These are phyloP conservation scores for Microctonus aethiopoides DNA, from an alignment of 2,888 invertebrate species.

Conservation along the genomic window DNA sequence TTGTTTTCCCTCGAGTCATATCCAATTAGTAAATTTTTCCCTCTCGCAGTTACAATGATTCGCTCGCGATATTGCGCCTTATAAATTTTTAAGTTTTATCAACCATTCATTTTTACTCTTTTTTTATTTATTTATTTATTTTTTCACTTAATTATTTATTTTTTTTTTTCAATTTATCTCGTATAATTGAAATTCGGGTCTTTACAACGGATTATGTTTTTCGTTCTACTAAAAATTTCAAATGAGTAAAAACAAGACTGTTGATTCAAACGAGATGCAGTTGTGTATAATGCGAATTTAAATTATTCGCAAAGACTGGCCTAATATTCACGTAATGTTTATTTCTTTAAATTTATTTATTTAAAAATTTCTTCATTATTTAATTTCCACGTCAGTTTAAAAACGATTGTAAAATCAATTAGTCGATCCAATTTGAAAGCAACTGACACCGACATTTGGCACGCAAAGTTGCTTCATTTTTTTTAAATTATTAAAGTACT, in stretches of 20 bases:
- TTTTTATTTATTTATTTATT: constrained; percentile 9
- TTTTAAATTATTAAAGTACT: too few species aligned
- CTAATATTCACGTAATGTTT: constrained; percentile 20
- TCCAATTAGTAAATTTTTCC: constrained; percentile 8
- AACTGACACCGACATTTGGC: constrained; percentile 2
- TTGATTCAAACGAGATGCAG: constrained; percentile 12
- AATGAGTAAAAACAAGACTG: constrained; percentile 15
- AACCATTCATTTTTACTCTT: not conserved
- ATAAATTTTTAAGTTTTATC: constrained; percentile 12
- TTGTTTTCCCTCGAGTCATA: constrained; percentile 10
- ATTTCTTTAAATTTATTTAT: constrained; percentile 21
- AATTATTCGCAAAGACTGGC: constrained; percentile 27
- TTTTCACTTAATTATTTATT: not conserved
- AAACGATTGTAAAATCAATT: not conserved
- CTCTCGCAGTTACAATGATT: constrained; percentile 25
- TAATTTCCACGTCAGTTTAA: not conserved
- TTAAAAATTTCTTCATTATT: not conserved
- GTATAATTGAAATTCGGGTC: not conserved
- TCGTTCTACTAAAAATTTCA: not conserved
- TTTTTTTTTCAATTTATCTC: not conserved
- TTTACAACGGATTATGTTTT: not conserved
- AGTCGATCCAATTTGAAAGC: not conserved
- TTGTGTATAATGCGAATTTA: not conserved
- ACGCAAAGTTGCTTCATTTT: not conserved
- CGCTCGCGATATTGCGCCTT: constrained; percentile 30